Evolutionary conservation across 2,797 vertebrate species (phyloP).

Genomic region (Periophthalmus magnuspinnatus): DNA sequence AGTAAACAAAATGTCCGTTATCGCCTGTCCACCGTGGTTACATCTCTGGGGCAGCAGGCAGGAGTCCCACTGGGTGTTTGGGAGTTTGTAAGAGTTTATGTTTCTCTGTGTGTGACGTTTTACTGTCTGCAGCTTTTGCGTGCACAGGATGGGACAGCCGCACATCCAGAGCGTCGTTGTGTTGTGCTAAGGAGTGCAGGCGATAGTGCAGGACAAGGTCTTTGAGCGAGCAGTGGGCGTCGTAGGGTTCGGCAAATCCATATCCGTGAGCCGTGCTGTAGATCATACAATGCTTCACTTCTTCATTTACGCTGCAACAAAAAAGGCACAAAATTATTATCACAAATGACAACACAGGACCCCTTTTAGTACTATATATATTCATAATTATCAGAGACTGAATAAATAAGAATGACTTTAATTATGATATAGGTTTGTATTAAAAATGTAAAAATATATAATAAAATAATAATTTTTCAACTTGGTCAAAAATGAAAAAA

Average conservation of each 20-base stretch:
- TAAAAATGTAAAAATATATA: too few species aligned
- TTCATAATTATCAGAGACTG: too few species aligned
- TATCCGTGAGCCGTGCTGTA: conserved; percentile 92
- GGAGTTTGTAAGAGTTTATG: conserved; percentile 76
- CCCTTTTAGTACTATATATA: not conserved
- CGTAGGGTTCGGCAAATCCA: conserved; percentile 94
- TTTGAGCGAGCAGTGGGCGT: conserved; percentile 91
- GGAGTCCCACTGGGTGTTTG: conserved; percentile 67
- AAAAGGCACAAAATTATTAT: not conserved
- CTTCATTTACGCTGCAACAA: conserved; percentile 85
- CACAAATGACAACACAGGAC: not conserved
- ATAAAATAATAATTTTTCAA: too few species aligned
- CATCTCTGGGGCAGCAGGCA: conserved; percentile 73
- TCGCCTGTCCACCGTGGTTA: conserved; percentile 44
- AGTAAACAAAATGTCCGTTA: conserved; percentile 63
- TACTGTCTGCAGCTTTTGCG: conserved; percentile 44
- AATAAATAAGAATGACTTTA: not conserved
- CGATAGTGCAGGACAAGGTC: conserved; percentile 97
- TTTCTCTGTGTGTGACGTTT: conserved; percentile 62
- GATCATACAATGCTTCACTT: conserved; percentile 97
- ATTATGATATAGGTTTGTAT: not conserved
- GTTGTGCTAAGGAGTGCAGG: conserved; percentile 92
- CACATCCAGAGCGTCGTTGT: conserved; percentile 95
- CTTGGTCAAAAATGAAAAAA: too few species aligned
- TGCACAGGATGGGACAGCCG: conserved; percentile 91